Evolutionary conservation across 1,140 invertebrate species (phyloP), one percentile per base, ranked within the genome.

Genomic region (Drosophila tani): DNA sequence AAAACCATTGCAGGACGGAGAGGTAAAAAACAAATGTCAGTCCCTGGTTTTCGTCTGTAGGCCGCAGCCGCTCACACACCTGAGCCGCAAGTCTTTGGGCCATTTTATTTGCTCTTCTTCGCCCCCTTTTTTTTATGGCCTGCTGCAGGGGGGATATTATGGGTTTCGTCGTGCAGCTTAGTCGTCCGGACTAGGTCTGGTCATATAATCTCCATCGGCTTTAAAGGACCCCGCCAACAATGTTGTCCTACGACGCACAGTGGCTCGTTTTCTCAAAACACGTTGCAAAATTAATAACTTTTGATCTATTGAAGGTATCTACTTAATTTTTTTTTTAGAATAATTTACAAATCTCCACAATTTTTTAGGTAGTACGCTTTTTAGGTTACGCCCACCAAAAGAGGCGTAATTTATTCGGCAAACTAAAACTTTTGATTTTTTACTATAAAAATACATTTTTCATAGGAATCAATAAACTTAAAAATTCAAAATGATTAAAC

Each of bases 111-210:
- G 73, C 59, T 45, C 58, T 65, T 50, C 32, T 17, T 27, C 5
- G 17, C 63, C 21, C 51, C 47, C 32, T 46, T 50, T 67, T 67
- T 62, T 77, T 76, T 76, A 76, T 67, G 40, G 53, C 50, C 71
- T 49, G 29, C 19, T 29, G 43, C 41, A 53, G 51, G 21, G 53
- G 53, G 60, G 73, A 67, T 76, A 75, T 66, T 76, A 76, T 65
- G 74, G 71, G 46, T 58, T 76, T 43, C 12, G 62, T 57, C 68
- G 45, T 41, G 67, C 38, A 62, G 38, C 58, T 69, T 74, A 63
- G 71, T 53, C 32, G 71, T 46, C 19, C 41, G 21, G n/a, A 21
- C 24, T 53, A 53, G 14, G 67, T 55, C 67, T 53, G 62, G 67
- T 46, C 46, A 43, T 40, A 66, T 75, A 76, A 66, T 53, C 53